These are phyloP conservation scores for Spodoptera frugiperda DNA, from an alignment of 1,140 invertebrate species.

Conservation along the genomic window DNA sequence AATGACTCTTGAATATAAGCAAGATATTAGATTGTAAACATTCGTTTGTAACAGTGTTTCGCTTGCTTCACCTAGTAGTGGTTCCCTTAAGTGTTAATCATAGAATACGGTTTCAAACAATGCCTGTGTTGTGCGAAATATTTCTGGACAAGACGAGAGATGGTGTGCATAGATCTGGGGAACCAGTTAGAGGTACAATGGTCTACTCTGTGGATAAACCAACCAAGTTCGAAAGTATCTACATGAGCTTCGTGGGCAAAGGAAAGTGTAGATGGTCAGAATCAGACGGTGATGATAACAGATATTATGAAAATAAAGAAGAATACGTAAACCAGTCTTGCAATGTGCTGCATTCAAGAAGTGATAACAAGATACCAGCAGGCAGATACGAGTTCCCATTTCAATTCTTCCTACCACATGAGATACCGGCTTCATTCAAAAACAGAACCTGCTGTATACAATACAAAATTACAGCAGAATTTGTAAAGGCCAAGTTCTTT, in stretches of 20 bases:
- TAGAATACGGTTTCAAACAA: neutral
- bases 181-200: conserved; percentile 4
- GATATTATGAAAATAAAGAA: neutral
- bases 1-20: too few relatives aligned
- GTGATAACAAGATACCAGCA: neutral
- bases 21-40: too few relatives aligned
- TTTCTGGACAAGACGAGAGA: neutral
- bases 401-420: conserved; percentile 16
- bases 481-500: conserved; percentile 14
- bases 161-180: conserved; percentile 18
- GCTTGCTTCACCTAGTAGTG: too few relatives aligned
- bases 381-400: conserved; percentile 29
- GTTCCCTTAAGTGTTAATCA: too few relatives aligned
- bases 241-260: conserved; percentile 12
- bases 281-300: neutral
- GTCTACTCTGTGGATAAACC: conserved; percentile 27
- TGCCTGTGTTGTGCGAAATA: conserved; percentile 42
- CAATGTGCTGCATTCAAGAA: neutral
- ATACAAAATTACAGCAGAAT: conserved; percentile 17
- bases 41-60: too few relatives aligned
- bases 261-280: conserved; percentile 33
- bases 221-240: neutral
- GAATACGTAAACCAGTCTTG: neutral
- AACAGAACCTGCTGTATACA: conserved; percentile 15
- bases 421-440: conserved; percentile 31